Evolutionary conservation across 1,140 invertebrate genomes (phyloP).

Genomic region (Sweltsa coloradensis): DNA sequence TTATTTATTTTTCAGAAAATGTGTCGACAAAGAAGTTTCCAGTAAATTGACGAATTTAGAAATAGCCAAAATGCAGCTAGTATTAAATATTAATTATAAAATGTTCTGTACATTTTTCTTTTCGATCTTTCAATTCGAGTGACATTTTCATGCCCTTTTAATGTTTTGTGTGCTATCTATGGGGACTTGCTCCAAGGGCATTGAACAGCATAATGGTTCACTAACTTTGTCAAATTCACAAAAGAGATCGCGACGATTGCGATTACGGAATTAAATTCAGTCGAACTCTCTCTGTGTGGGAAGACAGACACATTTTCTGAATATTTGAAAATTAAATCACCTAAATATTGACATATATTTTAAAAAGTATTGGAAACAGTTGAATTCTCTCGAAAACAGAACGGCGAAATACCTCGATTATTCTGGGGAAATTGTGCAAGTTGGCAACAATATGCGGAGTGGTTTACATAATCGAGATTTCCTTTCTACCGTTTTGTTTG

Average conservation of each 20-base stretch:
- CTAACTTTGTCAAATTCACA: too few species aligned
- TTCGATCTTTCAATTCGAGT: too few species aligned
- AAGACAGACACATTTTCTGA: conserved; percentile 88
- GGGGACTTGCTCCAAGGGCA: too few species aligned
- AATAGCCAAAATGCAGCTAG: neutral
- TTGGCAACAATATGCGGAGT: too few species aligned
- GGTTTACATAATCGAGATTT: too few species aligned
- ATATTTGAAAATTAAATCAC: conserved; percentile 14
- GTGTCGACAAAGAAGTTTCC: conserved; percentile 14
- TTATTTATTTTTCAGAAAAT: conserved; percentile 20
- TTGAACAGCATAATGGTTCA: too few species aligned
- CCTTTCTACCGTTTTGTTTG: too few species aligned
- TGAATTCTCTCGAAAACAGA: neutral
- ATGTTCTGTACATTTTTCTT: too few species aligned
- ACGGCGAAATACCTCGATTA: too few species aligned
- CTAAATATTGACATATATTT: neutral
- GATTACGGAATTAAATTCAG: conserved; percentile 23
- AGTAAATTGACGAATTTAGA: neutral
- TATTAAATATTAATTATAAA: conserved; percentile 1
- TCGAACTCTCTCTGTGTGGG: conserved; percentile 46
- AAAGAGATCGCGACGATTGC: too few species aligned
- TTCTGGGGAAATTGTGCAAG: too few species aligned
- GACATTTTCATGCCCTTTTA: conserved; percentile 15
- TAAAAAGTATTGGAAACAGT: neutral
- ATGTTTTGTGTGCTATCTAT: conserved; percentile 13